These are phyloP conservation scores for Sebastes jordani DNA, from an alignment of 2,797 vertebrate species.

Conservation along the genomic window DNA sequence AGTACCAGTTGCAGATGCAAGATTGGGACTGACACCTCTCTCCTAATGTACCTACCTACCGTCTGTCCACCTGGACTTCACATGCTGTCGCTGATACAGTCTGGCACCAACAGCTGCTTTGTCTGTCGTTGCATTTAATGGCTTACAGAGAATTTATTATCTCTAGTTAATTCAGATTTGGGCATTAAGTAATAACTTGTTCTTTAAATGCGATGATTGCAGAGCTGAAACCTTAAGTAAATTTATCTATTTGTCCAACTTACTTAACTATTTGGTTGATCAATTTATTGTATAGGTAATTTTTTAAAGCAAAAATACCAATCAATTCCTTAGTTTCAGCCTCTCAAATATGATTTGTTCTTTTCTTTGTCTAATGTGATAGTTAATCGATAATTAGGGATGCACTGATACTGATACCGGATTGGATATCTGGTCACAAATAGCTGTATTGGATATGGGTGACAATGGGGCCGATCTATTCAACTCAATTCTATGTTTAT, in stretches of 20 bases:
- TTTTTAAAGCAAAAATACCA: neutral
- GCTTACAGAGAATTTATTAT: conserved; percentile 2
- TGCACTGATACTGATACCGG: no score
- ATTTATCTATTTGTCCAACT: neutral
- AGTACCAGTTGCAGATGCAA: conserved; percentile 17
- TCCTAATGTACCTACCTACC: conserved; percentile 4
- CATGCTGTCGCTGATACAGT: neutral
- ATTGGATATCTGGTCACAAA: no score
- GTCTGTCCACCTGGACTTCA: conserved; percentile 37
- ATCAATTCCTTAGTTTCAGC: neutral
- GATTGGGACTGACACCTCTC: conserved; percentile 13
- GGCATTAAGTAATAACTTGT: neutral
- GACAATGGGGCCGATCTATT: no score
- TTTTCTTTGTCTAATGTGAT: neutral
- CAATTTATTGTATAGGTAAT: neutral
- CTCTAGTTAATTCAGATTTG: conserved; percentile 2
- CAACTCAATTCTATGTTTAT: no score
- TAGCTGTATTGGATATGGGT: no score
- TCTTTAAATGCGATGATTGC: neutral
- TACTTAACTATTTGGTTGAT: neutral
- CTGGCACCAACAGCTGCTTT: conserved; percentile 34
- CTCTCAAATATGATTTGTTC: neutral
- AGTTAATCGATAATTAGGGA: neutral
- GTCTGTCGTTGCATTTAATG: conserved; percentile 1
- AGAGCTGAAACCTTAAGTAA: neutral